Evolutionary conservation across 2,888 invertebrate genomes (phyloP).

Genomic region (Strigamia maritima): DNA sequence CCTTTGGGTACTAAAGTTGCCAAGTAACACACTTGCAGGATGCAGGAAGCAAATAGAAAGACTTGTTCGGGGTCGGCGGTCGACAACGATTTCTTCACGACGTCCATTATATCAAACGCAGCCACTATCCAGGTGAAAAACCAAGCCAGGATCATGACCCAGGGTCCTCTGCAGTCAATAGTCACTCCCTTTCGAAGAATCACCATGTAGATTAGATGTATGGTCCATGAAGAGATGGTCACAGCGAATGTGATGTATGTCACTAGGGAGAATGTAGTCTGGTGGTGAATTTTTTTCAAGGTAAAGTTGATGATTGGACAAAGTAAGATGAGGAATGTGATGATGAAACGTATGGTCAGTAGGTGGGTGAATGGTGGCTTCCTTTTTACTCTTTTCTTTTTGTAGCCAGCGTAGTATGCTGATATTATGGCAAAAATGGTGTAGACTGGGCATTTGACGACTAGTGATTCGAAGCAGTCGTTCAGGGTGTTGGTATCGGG

Average conservation of each 20-base stretch:
- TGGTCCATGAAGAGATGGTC: not conserved
- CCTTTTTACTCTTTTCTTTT: conserved; percentile 62
- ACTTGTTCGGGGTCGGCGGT: not conserved
- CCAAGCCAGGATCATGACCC: conserved; percentile 66
- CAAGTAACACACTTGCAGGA: conserved; percentile 66
- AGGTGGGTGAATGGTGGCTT: conserved; percentile 63
- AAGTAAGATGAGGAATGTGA: conserved; percentile 63
- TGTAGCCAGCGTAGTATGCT: conserved; percentile 74
- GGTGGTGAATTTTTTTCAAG: conserved; percentile 48
- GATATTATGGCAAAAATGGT: conserved; percentile 71
- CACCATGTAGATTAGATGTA: conserved; percentile 62
- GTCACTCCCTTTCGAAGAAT: conserved; percentile 59
- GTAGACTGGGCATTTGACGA: conserved; percentile 68
- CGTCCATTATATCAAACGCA: conserved; percentile 67
- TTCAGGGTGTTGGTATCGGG: conserved; percentile 56
- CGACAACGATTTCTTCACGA: conserved; percentile 51
- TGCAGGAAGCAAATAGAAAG: conserved; percentile 45
- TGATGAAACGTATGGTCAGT: conserved; percentile 64
- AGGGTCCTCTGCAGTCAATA: conserved; percentile 70
- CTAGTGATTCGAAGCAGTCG: conserved; percentile 79
- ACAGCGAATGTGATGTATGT: conserved; percentile 69
- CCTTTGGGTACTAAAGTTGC: conserved; percentile 67
- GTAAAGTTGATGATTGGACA: conserved; percentile 65
- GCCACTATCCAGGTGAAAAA: conserved; percentile 65
- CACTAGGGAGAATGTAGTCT: conserved; percentile 51